Percentiles rank a stretch among this genome's conserved stretches.
phyloP scores from a whole-genome alignment of 2,888 invertebrate species.

The Melinopterus prodromus region DNA sequence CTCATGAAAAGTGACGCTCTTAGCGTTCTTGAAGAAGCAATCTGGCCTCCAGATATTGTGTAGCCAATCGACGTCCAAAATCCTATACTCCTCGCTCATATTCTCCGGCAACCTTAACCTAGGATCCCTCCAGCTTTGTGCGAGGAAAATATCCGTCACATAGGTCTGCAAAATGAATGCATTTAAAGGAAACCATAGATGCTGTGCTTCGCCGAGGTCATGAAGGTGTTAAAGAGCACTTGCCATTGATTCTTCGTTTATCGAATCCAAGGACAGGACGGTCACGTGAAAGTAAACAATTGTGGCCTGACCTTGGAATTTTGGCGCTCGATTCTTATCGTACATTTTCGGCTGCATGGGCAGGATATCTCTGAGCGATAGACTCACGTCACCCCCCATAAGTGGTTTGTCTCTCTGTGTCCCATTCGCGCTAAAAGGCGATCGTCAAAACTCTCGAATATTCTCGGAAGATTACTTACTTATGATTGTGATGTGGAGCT shows the following conservation, averaged over 20 bases:
- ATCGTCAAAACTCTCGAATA: neutral
- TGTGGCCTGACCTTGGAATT: constrained; percentile 84
- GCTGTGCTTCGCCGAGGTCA: neutral
- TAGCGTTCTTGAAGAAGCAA: constrained; percentile 93
- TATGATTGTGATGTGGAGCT: constrained; percentile 30
- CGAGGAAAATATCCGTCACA: constrained; percentile 91
- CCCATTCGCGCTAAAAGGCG: constrained; percentile 46
- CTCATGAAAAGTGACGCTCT: constrained; percentile 91
- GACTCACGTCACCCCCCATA: constrained; percentile 65
- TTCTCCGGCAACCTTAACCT: constrained; percentile 89
- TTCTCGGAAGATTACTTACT: constrained; percentile 25
- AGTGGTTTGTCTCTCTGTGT: constrained; percentile 46
- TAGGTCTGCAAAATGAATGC: constrained; percentile 75
- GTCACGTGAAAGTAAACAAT: constrained; percentile 92
- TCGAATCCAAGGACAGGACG: constrained; percentile 90
- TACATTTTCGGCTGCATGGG: constrained; percentile 86
- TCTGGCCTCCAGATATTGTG: constrained; percentile 93
- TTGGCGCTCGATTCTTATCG: constrained; percentile 90
- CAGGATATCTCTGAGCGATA: constrained; percentile 85
- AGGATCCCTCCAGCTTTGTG: constrained; percentile 93
- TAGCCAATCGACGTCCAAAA: constrained; percentile 89
- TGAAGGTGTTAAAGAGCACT: constrained; percentile 38
- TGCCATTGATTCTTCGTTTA: constrained; percentile 95
- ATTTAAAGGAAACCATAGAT: neutral
- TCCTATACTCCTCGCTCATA: constrained; percentile 91